Evolutionary conservation across 2,888 invertebrate genomes (phyloP).

Genomic region (Xestoiulus laeticollis): DNA sequence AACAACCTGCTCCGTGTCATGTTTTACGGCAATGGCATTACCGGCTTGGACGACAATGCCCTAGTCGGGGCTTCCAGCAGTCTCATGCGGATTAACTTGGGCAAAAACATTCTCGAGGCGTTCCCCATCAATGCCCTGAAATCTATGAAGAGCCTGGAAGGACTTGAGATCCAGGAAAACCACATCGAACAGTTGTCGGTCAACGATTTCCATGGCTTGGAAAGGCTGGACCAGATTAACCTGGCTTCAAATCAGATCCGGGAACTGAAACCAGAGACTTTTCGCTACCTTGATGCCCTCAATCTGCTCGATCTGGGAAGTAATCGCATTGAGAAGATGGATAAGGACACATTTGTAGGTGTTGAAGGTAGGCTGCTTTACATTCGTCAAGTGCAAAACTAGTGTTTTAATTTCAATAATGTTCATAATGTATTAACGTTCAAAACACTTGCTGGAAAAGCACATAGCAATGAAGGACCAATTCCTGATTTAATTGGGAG

Average conservation of each 20-base stretch:
- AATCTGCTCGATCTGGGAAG: constrained; percentile 90
- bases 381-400: neutral
- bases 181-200: constrained; percentile 67
- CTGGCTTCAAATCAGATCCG: constrained; percentile 85
- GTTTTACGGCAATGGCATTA: constrained; percentile 73
- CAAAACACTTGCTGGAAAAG: too few relatives aligned
- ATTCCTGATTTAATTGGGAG: too few relatives aligned
- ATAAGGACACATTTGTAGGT: constrained; percentile 86
- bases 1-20: constrained; percentile 87
- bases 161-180: constrained; percentile 56
- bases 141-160: constrained; percentile 54
- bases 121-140: constrained; percentile 50
- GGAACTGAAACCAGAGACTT: constrained; percentile 79
- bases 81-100: constrained; percentile 49
- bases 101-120: constrained; percentile 36
- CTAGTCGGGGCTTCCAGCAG: constrained; percentile 56
- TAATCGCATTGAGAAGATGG: constrained; percentile 79
- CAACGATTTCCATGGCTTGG: constrained; percentile 44
- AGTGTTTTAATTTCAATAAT: too few relatives aligned
- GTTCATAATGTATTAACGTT: too few relatives aligned
- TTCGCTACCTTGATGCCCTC: constrained; percentile 80
- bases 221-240: constrained; percentile 81
- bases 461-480: too few relatives aligned
- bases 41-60: constrained; percentile 58
- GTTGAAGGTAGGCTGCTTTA: constrained; percentile 58